Base-by-base conservation (phyloP, 2,797 vertebrate species). In the Pipistrellus nathusii region DNA sequence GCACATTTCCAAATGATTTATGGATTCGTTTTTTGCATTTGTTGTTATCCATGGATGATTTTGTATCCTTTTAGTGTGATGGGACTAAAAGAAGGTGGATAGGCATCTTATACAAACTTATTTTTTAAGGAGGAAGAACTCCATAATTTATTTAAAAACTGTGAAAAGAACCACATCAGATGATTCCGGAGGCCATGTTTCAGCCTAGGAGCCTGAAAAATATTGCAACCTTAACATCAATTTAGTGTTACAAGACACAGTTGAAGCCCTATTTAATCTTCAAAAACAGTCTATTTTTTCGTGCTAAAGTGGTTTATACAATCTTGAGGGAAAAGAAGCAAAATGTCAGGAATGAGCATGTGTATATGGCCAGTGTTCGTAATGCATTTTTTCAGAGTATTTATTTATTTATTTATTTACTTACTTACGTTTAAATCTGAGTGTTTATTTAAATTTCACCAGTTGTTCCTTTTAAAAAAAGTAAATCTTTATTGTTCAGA, bases 261-360 rank as follows among this genome's bases (percentile, higher is more conserved):
- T 46, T 10, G 41, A 76, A 92, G 80, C 11, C 46, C 38, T 75
- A 2, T 81, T 84, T 87, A 30, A 44, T 77, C 59, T 66, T 95
- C 7, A 14, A 77, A 30, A 44, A 48, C n/a, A 32, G 66, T 80
- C 38, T 62, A 0, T 64, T 81, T 21, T 85, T 81, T 11, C 8
- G 44, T 62, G 75, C 68, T 91, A 51, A 89, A 15, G 21, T 80
- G 66, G 25, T 46, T 66, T 73, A 73, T 82, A 69, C 78, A 48
- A 85, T 93, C 94, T 94, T 95, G 53, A 90, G 59, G 78, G 12
- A n/a, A 94, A 82, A 83, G 89, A 59, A 80, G 55, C n/a, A 82
- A 93, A 91, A 88, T 44, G 62, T 57, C 91, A 9, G 2, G 27
- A 23, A 7, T 73, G 59, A 72, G 0, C 11, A 44, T 85, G 86